Evolutionary conservation across 2,797 vertebrate species (phyloP).

Genomic region (Perdix hodgsoniae): DNA sequence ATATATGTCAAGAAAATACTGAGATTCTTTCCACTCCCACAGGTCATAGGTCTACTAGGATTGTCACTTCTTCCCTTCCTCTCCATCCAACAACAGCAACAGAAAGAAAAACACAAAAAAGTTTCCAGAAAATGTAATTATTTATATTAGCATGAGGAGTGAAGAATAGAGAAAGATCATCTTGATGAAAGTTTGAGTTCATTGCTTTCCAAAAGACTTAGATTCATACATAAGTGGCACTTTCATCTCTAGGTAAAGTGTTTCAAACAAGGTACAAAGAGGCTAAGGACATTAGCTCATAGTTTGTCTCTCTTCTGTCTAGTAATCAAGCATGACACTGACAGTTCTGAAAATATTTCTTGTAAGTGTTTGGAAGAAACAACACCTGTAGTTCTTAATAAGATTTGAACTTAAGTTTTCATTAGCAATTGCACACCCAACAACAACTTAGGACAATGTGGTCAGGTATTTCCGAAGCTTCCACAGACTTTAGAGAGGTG

Average conservation of each 20-base stretch:
- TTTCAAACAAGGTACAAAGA: slow-evolving; percentile 69
- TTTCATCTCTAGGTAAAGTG: slow-evolving; percentile 25
- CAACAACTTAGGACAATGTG: slow-evolving; percentile 51
- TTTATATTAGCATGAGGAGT: not conserved
- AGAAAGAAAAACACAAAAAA: not conserved
- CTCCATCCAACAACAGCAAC: not conserved
- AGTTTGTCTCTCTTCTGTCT: slow-evolving; percentile 29
- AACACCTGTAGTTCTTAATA: slow-evolving; percentile 67
- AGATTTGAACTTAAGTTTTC: slow-evolving; percentile 59
- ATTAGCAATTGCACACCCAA: slow-evolving; percentile 63
- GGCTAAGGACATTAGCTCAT: slow-evolving; percentile 56
- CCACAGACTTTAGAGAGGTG: not conserved
- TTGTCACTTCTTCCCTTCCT: not conserved
- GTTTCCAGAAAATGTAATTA: not conserved
- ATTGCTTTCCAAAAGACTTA: slow-evolving; percentile 10
- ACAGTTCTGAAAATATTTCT: slow-evolving; percentile 63
- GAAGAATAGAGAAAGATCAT: not conserved
- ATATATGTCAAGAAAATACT: not conserved
- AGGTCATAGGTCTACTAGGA: not conserved
- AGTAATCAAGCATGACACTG: slow-evolving; percentile 68
- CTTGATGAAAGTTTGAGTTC: not conserved
- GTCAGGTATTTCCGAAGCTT: slow-evolving; percentile 6
- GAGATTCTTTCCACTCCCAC: not conserved
- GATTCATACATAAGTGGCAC: slow-evolving; percentile 17
- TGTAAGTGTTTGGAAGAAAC: slow-evolving; percentile 68